Evolutionary conservation across 2,113 vertebrate genomes (phyloP).

Genomic region (Callocephalon fimbriatum): DNA sequence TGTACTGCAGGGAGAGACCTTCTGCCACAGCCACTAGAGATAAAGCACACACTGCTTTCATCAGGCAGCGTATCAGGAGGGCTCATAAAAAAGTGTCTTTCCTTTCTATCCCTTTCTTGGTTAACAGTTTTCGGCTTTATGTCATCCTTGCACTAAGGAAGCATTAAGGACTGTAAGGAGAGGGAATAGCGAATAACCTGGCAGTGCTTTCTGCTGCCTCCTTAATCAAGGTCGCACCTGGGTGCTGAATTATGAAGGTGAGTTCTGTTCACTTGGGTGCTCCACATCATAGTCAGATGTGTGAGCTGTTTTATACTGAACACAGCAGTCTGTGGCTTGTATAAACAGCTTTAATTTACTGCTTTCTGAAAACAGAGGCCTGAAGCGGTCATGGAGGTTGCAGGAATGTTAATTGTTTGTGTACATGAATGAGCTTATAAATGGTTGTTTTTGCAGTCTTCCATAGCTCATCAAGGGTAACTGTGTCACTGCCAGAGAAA

Average conservation of each 20-base stretch:
- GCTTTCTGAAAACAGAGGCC: conserved; percentile 30
- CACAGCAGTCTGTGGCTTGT: conserved; percentile 1
- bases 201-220: background rate
- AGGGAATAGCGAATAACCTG: background rate
- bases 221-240: background rate
- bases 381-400: conserved; percentile 38
- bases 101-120: background rate
- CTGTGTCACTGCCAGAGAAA: conserved; percentile 34
- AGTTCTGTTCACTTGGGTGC: background rate
- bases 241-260: background rate
- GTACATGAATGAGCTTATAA: conserved; percentile 56
- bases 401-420: conserved; percentile 60
- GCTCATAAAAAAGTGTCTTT: background rate
- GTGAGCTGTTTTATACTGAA: background rate
- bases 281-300: background rate
- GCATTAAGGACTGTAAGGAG: background rate
- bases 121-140: background rate
- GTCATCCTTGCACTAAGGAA: background rate
- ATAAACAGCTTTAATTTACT: conserved; percentile 50
- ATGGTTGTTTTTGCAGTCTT: conserved; percentile 41
- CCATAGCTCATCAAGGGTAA: conserved; percentile 53
- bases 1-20: background rate
- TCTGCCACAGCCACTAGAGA: background rate
- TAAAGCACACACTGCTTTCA: background rate
- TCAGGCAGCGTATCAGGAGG: background rate